Evolutionary conservation across 2,797 vertebrate genomes (phyloP).

Genomic region (Pangasius krempfi): DNA sequence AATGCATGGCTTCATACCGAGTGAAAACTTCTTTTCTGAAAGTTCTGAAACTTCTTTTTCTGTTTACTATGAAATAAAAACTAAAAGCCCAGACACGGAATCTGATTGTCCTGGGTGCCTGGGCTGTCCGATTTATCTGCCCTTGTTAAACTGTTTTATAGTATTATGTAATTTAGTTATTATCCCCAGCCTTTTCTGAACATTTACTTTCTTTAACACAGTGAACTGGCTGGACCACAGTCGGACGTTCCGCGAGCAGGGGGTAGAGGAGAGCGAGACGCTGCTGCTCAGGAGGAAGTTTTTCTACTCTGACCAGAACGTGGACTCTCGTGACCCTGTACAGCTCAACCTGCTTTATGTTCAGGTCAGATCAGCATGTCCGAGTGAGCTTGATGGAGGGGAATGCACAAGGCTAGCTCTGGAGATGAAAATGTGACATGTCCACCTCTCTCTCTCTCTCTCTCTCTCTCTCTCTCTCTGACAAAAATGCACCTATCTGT

Average conservation of each 20-base stretch:
- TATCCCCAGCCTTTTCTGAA: neutral
- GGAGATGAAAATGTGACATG: neutral
- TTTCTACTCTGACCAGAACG: conserved; percentile 98
- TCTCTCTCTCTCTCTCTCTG: neutral
- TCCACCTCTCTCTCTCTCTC: neutral
- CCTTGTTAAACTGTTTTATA: neutral
- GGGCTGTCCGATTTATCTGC: neutral
- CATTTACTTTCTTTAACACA: conserved; percentile 63
- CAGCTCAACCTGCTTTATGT: conserved; percentile 98
- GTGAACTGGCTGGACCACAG: conserved; percentile 99
- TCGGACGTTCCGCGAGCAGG: conserved; percentile 95
- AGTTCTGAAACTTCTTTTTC: neutral
- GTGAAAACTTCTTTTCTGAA: neutral
- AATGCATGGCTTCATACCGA: neutral
- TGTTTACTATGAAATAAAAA: neutral
- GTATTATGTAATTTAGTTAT: neutral
- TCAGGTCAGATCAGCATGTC: conserved; percentile 79
- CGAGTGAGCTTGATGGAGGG: neutral
- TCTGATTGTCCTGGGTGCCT: neutral
- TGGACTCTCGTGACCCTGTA: conserved; percentile 95
- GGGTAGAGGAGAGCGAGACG: conserved; percentile 93
- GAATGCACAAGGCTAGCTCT: neutral
- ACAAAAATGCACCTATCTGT: neutral
- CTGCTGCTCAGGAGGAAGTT: conserved; percentile 93
- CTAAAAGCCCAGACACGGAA: neutral